Base-by-base conservation (phyloP, 2,797 vertebrate species). In the Melanotaenia pygmaea region DNA sequence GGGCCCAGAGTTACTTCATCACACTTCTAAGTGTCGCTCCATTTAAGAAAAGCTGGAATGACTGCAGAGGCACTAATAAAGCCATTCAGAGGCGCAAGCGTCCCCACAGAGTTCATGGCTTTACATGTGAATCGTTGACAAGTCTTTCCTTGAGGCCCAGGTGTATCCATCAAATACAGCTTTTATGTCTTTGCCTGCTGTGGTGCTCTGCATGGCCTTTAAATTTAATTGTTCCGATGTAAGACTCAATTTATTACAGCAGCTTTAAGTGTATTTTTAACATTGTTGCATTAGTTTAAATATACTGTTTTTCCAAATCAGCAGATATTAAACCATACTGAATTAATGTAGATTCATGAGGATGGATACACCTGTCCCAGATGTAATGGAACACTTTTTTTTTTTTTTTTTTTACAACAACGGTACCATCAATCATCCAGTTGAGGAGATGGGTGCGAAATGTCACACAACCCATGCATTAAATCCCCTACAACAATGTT, bases 61-160 rank as follows among this genome's bases (percentile, higher is more conserved):
- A 93, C 89, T 86, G 88, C 88, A 81, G 76, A 87, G 90, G 86
- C 90, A 80, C 92, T 94, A 95, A 95, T 95, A 94, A 94, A 94
- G 91, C 88, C 81, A 76, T 93, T 93, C 86, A 85, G 87, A 64
- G 47, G 67, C 78, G 82, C 75, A 75, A 64, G 79, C 32, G 50
- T 89, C 89, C 80, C 67, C 1, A 30, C 83, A 86, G 87, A 76
- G 40, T 83, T 74, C 73, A 67, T n/a, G 67, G 79, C 82, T 85
- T 50, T 72, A 72, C 80, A 85, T 75, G 85, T 72, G 79, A 89
- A 87, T 79, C 20, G 73, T 74, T 88, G 86, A 90, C 88, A 89
- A 86, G 85, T 78, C 72, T 84, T 74, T 91, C 76, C 85, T 73
- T 51, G 76, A 88, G 78, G 83, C 87, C 90, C 91, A 93, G 92